Percentiles rank a stretch among this genome's conserved stretches.
phyloP scores from a whole-genome alignment of 2,888 invertebrate genomes.

The Osedax frankpressi region DNA sequence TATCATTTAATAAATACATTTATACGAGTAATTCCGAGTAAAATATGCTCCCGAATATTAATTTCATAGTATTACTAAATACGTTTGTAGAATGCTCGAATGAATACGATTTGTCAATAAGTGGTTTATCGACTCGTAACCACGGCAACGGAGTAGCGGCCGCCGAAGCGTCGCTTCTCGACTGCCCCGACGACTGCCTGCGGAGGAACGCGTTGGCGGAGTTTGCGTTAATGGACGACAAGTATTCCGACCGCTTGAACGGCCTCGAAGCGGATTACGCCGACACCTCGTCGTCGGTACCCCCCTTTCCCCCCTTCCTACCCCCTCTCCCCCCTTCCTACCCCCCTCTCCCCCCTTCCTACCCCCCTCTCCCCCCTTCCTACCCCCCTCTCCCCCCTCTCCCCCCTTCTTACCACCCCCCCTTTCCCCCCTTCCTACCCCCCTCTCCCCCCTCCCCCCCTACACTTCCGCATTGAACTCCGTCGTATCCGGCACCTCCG shows the following conservation, averaged over 20 bases:
- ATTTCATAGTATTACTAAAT: not conserved
- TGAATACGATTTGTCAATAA: not conserved
- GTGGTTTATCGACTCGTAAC: not conserved
- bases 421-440: too few species aligned
- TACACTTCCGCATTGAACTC: too few species aligned
- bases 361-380: too few species aligned
- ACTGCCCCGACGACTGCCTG: not conserved
- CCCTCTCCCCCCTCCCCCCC: too few species aligned
- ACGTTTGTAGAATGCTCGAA: not conserved
- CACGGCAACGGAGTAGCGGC: not conserved
- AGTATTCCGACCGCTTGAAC: not conserved
- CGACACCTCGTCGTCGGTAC: not conserved
- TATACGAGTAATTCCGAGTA: too few species aligned
- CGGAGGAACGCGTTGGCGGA: not conserved
- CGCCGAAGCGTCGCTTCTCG: not conserved
- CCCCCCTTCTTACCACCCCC: too few species aligned
- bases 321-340: not conserved
- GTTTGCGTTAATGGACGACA: not conserved
- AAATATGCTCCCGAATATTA: too few species aligned
- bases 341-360: too few species aligned
- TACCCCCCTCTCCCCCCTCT: too few species aligned
- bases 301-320: not conserved
- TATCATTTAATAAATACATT: too few species aligned
- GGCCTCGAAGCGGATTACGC: not conserved
- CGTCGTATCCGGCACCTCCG: too few species aligned